Conservation (phyloP, 2,797 vertebrate species). For the Hafferia zeledoni region DNA sequence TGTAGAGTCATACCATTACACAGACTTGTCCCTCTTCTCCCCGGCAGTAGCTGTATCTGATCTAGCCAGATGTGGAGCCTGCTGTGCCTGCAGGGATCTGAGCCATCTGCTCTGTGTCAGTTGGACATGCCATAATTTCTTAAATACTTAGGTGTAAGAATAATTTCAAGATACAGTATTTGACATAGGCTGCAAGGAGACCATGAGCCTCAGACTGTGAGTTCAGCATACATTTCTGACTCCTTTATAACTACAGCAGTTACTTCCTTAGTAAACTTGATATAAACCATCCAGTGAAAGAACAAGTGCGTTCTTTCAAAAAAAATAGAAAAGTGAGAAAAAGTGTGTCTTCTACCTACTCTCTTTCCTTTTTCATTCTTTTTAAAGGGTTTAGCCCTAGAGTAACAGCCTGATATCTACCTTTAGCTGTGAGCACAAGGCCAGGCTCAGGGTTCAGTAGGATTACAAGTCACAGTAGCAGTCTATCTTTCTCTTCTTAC, state of each 20-base stretch:
- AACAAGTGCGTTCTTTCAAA: background rate
- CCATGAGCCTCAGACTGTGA: background rate
- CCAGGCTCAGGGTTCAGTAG: background rate
- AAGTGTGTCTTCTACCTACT: background rate
- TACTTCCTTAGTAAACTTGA: background rate
- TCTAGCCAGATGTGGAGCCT: background rate
- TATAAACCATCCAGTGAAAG: background rate
- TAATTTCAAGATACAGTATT: background rate
- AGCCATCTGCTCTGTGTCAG: background rate
- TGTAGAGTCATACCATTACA: background rate
- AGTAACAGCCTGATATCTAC: background rate
- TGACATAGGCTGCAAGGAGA: background rate
- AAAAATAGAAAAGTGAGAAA: background rate
- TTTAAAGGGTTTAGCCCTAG: background rate
- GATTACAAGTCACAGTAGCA: background rate
- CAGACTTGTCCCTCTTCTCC: background rate
- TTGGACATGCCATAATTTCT: background rate
- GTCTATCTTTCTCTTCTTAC: background rate
- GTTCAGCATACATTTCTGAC: background rate
- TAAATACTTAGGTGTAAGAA: background rate
- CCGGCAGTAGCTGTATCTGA: background rate
- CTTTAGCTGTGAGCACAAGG: background rate
- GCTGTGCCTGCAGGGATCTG: background rate
- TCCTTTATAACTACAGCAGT: background rate
- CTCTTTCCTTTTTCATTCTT: background rate